A percentile compares a stretch with the other conserved stretches of the same genome.
Conservation (phyloP, 2,888 invertebrate species). For the Gymnoscelis rufifasciata region DNA sequence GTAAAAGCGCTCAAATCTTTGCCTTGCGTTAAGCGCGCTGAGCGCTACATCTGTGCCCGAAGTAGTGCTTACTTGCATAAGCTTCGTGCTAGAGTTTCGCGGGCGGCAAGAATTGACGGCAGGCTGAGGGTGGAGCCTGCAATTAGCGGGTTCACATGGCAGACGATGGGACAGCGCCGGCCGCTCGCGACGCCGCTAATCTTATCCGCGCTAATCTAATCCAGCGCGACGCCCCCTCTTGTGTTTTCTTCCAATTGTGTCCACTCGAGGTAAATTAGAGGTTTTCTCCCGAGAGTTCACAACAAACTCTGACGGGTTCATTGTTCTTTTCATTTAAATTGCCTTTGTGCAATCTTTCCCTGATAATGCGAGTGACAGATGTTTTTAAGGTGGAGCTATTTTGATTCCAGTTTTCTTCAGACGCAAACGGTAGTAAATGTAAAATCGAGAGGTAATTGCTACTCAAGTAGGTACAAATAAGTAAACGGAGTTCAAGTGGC, state of each 20-base stretch:
- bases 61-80: conserved; percentile 9
- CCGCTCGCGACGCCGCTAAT: conserved; percentile 59
- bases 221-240: conserved; percentile 68
- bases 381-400: conserved; percentile 20
- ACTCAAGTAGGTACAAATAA: too few relatives aligned
- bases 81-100: conserved; percentile 8
- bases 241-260: conserved; percentile 77
- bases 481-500: conserved; percentile 2
- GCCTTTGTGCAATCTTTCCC: conserved; percentile 27
- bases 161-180: conserved; percentile 37
- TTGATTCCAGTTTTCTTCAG: conserved; percentile 8
- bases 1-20: conserved; percentile 42
- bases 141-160: conserved; percentile 62
- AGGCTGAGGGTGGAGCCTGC: conserved; percentile 40
- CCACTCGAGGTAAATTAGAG: conserved; percentile 74
- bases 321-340: conserved; percentile 40
- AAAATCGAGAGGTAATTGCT: conserved; percentile 1
- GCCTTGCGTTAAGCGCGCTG: conserved; percentile 22
- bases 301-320: conserved; percentile 54
- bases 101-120: not conserved
- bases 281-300: conserved; percentile 63
- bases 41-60: conserved; percentile 21
- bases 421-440: conserved; percentile 6
- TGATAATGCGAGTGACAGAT: conserved; percentile 25
- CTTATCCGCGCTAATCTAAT: conserved; percentile 75